Evolutionary conservation across 1,140 invertebrate genomes (phyloP).

Genomic region (Conus betulinus): DNA sequence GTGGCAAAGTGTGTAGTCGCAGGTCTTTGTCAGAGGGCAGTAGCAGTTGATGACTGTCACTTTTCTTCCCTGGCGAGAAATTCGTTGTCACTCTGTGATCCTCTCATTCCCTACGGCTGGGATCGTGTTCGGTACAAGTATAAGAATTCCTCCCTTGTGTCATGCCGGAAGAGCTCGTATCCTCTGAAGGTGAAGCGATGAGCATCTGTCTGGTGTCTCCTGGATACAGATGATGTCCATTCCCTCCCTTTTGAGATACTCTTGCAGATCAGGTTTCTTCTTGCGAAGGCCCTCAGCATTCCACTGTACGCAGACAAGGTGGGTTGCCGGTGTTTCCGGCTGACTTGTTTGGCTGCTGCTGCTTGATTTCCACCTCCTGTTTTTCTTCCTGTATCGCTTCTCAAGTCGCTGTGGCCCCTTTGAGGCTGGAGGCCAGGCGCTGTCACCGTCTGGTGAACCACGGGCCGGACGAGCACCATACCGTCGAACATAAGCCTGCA

Average conservation of each 20-base stretch:
- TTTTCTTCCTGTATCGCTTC: no score
- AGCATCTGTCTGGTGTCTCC: constrained; percentile 32
- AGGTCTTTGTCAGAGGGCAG: constrained; percentile 29
- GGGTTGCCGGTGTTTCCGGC: background rate
- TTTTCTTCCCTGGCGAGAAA: constrained; percentile 14
- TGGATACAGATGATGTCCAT: constrained; percentile 42
- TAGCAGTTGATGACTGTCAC: constrained; percentile 35
- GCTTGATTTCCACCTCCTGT: constrained; percentile 35
- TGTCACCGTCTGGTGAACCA: no score
- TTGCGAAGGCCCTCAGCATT: no score
- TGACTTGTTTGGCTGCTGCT: no score
- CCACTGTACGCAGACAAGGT: no score
- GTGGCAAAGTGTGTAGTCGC: constrained; percentile 2
- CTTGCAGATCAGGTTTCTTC: no score
- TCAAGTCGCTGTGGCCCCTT: background rate
- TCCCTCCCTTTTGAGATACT: no score
- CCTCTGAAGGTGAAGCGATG: constrained; percentile 24
- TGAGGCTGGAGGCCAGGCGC: background rate
- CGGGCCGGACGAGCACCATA: no score
- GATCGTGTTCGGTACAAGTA: constrained; percentile 30
- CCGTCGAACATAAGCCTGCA: no score
- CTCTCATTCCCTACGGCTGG: constrained; percentile 16
- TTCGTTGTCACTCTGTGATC: constrained; percentile 20
- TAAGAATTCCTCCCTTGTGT: constrained; percentile 35
- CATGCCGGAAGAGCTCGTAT: constrained; percentile 11